Conservation (phyloP, 2,888 invertebrate genomes). For the Colletes collaris region DNA sequence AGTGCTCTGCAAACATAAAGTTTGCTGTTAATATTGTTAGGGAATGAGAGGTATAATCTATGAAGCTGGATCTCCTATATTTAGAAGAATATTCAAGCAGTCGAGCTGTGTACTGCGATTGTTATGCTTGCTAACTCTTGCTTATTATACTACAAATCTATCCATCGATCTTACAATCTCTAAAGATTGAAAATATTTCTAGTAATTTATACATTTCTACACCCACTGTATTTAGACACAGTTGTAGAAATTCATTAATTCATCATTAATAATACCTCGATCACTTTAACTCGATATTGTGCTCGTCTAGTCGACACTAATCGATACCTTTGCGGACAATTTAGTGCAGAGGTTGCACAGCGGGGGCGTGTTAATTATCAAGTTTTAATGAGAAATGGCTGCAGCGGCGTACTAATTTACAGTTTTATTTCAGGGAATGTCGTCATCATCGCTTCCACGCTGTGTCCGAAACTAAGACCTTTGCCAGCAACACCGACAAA, state of each 20-base stretch:
- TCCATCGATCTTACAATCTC: no score
- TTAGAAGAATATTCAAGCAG: no score
- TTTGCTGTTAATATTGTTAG: slow-evolving; percentile 1
- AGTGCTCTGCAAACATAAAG: neutral
- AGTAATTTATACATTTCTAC: no score
- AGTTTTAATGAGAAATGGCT: slow-evolving; percentile 18
- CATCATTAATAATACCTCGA: no score
- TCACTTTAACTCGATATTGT: neutral
- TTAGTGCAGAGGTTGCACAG: neutral
- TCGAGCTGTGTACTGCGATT: no score
- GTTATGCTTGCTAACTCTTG: no score
- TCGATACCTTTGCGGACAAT: no score
- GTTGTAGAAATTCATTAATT: no score
- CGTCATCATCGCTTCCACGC: slow-evolving; percentile 84
- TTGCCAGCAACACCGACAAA: slow-evolving; percentile 84
- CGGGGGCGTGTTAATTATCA: slow-evolving; percentile 9
- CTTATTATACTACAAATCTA: neutral
- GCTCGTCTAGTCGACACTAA: no score
- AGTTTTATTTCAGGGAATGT: slow-evolving; percentile 77
- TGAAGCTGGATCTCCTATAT: neutral
- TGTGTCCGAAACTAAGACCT: slow-evolving; percentile 81
- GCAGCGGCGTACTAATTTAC: neutral
- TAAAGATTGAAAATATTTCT: no score
- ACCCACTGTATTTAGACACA: no score
- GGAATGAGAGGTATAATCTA: neutral